Evolutionary conservation across 2,797 vertebrate genomes (phyloP).

Genomic region (Knipowitschia caucasica): DNA sequence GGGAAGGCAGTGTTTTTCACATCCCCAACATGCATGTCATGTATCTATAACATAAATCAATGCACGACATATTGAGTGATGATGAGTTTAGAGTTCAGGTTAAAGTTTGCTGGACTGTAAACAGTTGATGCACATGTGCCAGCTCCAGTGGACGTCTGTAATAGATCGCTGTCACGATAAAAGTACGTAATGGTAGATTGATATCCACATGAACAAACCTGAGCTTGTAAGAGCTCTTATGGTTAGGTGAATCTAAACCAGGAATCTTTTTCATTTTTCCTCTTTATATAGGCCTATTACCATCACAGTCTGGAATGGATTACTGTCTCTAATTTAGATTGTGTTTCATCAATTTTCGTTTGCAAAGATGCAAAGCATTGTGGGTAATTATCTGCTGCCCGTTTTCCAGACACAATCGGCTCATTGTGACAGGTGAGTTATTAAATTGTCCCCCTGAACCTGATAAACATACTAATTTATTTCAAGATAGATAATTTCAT

Average conservation of each 20-base stretch:
- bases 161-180: conserved; percentile 56
- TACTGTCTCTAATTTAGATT: conserved; percentile 72
- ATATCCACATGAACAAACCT: conserved; percentile 65
- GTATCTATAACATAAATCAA: conserved; percentile 12
- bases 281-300: conserved; percentile 63
- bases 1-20: conserved; percentile 2
- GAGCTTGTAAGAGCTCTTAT: conserved; percentile 66
- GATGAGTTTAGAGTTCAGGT: conserved; percentile 5
- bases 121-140: conserved; percentile 32
- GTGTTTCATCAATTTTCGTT: conserved; percentile 67
- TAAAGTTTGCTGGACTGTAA: neutral
- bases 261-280: conserved; percentile 65
- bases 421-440: conserved; percentile 79
- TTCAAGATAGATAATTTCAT: conserved; percentile 76
- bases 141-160: conserved; percentile 44
- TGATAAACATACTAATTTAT: conserved; percentile 82
- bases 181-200: conserved; percentile 75
- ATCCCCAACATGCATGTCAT: neutral
- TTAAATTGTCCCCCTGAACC: conserved; percentile 74
- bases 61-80: conserved; percentile 9
- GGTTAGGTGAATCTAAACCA: conserved; percentile 69
- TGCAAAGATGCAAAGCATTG: conserved; percentile 64
- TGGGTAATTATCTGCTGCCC: conserved; percentile 74
- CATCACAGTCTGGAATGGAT: conserved; percentile 65
- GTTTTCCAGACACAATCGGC: conserved; percentile 70